Percentiles rank a stretch among this genome's conserved stretches.
These are phyloP conservation scores for Tapirus indicus DNA, from an alignment of 2,797 vertebrate genomes.

Conservation along the genomic window DNA sequence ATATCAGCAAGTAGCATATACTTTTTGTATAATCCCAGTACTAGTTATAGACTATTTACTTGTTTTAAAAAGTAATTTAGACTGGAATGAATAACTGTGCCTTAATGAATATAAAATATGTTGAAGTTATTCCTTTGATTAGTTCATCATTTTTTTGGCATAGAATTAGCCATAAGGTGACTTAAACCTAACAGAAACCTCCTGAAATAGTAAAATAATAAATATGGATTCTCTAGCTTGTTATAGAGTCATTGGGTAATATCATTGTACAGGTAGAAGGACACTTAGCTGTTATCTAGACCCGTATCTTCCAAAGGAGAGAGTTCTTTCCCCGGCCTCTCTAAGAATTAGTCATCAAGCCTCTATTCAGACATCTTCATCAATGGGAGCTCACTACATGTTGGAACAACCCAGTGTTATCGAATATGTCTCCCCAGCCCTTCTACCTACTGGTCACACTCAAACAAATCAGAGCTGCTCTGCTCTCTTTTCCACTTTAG, in stretches of 20 bases:
- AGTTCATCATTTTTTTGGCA: conserved; percentile 40
- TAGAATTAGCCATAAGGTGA: conserved; percentile 71
- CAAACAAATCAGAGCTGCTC: neutral
- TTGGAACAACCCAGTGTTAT: neutral
- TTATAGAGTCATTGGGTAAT: neutral
- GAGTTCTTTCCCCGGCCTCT: neutral
- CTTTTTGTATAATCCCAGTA: conserved; percentile 2
- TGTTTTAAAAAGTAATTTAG: conserved; percentile 79
- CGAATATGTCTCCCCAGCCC: neutral
- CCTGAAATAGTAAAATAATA: conserved; percentile 54
- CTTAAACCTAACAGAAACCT: conserved; percentile 73
- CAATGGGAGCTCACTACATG: neutral
- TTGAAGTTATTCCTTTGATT: conserved; percentile 77
- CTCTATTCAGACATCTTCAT: neutral
- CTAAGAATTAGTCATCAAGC: neutral
- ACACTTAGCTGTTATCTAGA: neutral
- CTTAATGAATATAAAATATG: conserved; percentile 77
- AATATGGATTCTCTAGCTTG: neutral
- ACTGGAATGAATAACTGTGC: conserved; percentile 78
- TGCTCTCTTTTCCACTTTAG: neutral
- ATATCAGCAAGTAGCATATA: conserved; percentile 61
- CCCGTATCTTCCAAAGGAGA: neutral
- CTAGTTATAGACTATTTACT: conserved; percentile 76
- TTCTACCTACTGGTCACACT: neutral
- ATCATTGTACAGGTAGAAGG: neutral